Percentiles rank a stretch among this genome's conserved stretches.
phyloP scores from a whole-genome alignment of 2,888 invertebrate species.

The Caenorhabditis becei region DNA sequence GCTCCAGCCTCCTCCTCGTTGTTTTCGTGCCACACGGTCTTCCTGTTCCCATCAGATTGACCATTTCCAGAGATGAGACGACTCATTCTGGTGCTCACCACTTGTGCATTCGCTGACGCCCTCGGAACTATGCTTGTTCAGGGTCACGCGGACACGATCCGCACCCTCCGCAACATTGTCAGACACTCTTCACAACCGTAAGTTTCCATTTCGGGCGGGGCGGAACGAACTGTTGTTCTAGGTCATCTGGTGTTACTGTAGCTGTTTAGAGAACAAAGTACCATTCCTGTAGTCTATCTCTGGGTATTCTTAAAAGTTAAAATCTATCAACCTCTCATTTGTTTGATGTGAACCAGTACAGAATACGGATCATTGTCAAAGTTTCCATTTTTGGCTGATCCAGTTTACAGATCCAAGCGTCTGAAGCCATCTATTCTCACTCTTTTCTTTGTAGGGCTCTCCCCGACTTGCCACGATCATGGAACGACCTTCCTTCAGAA shows the following conservation, averaged over 20 bases:
- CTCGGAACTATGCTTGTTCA: slow-evolving; percentile 68
- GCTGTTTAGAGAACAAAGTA: too few species aligned
- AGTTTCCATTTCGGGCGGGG: slow-evolving; percentile 26
- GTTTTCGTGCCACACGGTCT: slow-evolving; percentile 10
- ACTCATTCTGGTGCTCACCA: slow-evolving; percentile 60
- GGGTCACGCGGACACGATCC: slow-evolving; percentile 67
- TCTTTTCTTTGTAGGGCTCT: slow-evolving; percentile 24
- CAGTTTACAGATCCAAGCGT: too few species aligned
- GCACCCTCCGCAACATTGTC: slow-evolving; percentile 61
- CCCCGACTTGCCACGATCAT: not conserved
- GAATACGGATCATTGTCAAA: too few species aligned
- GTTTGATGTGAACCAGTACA: too few species aligned
- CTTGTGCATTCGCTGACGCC: slow-evolving; percentile 57
- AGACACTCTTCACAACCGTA: slow-evolving; percentile 55
- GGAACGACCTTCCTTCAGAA: slow-evolving; percentile 1
- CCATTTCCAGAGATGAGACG: slow-evolving; percentile 44
- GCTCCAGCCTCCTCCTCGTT: slow-evolving; percentile 23
- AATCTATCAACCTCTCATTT: too few species aligned
- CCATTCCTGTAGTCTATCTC: too few species aligned
- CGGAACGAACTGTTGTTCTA: not conserved
- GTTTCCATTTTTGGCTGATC: too few species aligned
- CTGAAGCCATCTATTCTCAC: too few species aligned
- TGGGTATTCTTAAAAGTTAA: too few species aligned
- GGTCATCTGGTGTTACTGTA: not conserved
- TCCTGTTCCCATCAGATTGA: not conserved